These are phyloP conservation scores for Ceyx erithaca DNA, from an alignment of 2,797 vertebrate species.

Conservation along the genomic window DNA sequence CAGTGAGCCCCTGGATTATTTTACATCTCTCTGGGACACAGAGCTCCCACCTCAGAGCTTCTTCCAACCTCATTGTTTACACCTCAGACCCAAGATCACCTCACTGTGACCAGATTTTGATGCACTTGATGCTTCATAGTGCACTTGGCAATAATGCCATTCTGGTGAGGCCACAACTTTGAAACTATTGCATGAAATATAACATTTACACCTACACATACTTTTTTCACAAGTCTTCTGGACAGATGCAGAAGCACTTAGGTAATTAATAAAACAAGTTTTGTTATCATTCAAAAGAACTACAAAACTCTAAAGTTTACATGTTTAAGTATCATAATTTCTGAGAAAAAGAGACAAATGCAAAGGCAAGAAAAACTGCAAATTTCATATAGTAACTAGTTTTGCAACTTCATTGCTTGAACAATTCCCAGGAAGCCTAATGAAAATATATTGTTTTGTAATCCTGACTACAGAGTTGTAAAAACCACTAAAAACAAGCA, in stretches of 20 bases:
- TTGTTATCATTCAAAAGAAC: neutral
- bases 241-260: neutral
- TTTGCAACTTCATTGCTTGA: neutral
- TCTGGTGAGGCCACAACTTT: neutral
- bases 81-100: neutral
- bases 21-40: fast-evolving
- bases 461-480: neutral
- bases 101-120: neutral
- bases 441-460: neutral
- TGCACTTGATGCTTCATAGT: neutral
- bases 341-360: neutral
- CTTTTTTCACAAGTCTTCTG: neutral
- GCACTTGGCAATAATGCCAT: neutral
- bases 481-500: neutral
- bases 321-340: neutral
- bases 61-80: neutral
- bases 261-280: neutral
- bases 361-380: neutral
- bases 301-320: neutral
- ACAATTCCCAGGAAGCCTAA: neutral
- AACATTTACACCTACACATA: neutral
- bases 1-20: neutral
- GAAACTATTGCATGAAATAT: neutral
- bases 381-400: neutral
- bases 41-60: neutral